Evolutionary conservation across 1,140 invertebrate species (phyloP).

Genomic region (Trichomalopsis sarcophagae): DNA sequence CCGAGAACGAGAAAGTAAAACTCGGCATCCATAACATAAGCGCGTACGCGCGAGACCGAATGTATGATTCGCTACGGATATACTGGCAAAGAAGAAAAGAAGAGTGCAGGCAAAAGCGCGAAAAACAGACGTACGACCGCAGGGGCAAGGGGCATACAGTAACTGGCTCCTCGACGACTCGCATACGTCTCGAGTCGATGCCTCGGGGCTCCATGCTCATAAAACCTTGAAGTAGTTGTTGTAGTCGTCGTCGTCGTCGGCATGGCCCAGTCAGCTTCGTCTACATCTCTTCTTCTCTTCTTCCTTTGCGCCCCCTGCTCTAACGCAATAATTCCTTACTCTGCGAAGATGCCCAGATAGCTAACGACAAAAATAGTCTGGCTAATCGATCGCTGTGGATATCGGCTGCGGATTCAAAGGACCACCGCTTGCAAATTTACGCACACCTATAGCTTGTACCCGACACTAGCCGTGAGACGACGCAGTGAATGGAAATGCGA

Average conservation of each 20-base stretch:
- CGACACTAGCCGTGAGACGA: too few species aligned
- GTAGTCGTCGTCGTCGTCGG: not conserved
- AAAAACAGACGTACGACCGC: conserved; percentile 8
- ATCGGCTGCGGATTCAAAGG: too few species aligned
- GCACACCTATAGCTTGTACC: too few species aligned
- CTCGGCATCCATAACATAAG: too few species aligned
- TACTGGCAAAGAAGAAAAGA: conserved; percentile 32
- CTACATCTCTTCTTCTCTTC: not conserved
- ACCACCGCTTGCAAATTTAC: too few species aligned
- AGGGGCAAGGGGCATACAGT: not conserved
- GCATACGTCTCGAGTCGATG: conserved; percentile 59
- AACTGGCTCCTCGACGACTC: not conserved
- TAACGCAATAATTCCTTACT: not conserved
- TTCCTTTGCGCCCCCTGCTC: not conserved
- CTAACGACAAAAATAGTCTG: too few species aligned
- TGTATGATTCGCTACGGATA: not conserved
- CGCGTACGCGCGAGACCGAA: not conserved
- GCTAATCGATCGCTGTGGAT: too few species aligned
- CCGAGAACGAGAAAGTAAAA: not conserved
- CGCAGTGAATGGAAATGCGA: not conserved
- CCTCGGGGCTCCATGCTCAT: conserved; percentile 48
- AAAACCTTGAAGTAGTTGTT: not conserved
- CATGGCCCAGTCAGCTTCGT: not conserved
- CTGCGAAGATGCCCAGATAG: not conserved
- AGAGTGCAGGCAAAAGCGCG: not conserved